phyloP scores from a whole-genome alignment of 2,888 invertebrate genomes.

The Aphidoletes aphidimyza region DNA sequence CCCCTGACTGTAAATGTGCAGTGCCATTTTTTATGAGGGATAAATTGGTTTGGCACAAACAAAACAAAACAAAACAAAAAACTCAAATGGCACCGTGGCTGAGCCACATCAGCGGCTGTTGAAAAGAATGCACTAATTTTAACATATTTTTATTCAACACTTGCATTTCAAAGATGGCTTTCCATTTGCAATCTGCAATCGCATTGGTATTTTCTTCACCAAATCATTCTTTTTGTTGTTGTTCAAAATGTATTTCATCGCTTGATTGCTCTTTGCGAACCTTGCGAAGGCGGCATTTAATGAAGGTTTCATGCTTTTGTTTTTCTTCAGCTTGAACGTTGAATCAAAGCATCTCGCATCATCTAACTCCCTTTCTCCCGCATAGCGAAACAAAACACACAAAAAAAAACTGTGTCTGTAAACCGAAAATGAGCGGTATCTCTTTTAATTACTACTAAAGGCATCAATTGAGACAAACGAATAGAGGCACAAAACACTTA shows the following conservation, averaged over 20 bases:
- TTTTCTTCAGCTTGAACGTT: background rate
- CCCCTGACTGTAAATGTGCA: background rate
- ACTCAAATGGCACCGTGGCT: background rate
- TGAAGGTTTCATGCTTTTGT: background rate
- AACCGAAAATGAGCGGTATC: background rate
- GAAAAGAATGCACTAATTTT: conserved; percentile 36
- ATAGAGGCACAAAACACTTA: background rate
- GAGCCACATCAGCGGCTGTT: too few relatives aligned
- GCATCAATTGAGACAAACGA: conserved; percentile 36
- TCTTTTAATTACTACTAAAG: conserved; percentile 25
- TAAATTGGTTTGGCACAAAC: background rate
- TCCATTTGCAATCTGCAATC: background rate
- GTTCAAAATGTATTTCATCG: background rate
- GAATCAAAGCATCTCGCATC: background rate
- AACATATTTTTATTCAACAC: background rate
- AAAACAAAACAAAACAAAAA: background rate
- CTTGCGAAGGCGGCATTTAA: background rate
- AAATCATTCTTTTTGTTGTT: too few relatives aligned
- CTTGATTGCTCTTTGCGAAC: conserved; percentile 38
- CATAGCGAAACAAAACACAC: background rate
- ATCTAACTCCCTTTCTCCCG: background rate
- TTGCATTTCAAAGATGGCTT: background rate
- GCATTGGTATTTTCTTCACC: background rate
- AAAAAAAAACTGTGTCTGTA: background rate
- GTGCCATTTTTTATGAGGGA: background rate